Conservation (phyloP, 2,797 vertebrate species). For the Alca torda region DNA sequence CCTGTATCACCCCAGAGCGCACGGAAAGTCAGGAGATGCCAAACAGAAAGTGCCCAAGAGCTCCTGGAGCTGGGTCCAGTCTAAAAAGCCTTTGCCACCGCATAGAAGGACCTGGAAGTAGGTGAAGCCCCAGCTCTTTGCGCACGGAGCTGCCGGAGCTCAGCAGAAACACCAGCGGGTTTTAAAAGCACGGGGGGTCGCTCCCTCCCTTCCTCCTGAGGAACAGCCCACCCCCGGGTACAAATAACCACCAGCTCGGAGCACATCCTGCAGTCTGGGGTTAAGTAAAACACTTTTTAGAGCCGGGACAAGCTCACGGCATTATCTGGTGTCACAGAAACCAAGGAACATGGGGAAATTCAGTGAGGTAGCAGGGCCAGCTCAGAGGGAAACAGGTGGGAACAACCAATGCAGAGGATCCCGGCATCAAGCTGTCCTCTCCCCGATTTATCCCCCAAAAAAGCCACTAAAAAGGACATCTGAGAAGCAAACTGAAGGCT, state of each 20-base stretch:
- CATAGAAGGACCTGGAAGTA: rapidly evolving
- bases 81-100: too few relatives aligned
- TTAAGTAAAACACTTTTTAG: background rate
- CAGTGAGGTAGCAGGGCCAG: background rate
- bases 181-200: rapidly evolving
- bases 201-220: background rate
- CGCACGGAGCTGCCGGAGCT: background rate
- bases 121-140: background rate
- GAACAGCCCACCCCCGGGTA: background rate
- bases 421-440: background rate
- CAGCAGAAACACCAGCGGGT: background rate
- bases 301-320: background rate
- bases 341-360: background rate
- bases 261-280: rapidly evolving
- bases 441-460: background rate
- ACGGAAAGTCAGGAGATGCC: background rate
- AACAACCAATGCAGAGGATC: rapidly evolving
- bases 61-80: background rate
- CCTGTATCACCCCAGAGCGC: background rate
- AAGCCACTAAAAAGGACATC: background rate
- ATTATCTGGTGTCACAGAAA: background rate
- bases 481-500: background rate
- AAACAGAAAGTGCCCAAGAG: rapidly evolving
- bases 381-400: too few relatives aligned
- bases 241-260: background rate